A percentile compares a stretch with the other conserved stretches of the same genome.
phyloP scores from a whole-genome alignment of 2,888 invertebrate species.

The Leucophora obtusa region DNA sequence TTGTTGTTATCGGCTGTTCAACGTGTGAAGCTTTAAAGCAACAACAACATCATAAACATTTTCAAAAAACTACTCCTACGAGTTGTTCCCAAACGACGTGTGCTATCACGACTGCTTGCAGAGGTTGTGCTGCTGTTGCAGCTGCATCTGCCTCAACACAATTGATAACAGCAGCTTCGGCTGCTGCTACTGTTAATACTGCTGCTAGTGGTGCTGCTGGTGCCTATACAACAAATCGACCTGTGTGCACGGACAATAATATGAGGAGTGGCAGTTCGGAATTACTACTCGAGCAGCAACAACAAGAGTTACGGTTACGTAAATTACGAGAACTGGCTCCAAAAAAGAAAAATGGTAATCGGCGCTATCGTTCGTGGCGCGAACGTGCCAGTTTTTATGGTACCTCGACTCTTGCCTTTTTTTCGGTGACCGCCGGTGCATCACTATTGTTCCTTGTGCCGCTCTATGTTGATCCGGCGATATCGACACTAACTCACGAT shows the following conservation, averaged over 20 bases:
- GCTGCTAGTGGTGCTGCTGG: conserved; percentile 65
- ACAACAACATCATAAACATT: conserved; percentile 63
- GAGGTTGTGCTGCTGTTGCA: conserved; percentile 62
- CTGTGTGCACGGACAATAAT: conserved; percentile 80
- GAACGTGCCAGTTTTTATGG: conserved; percentile 86
- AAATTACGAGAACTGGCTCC: conserved; percentile 82
- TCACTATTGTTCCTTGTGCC: conserved; percentile 86
- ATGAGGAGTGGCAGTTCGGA: conserved; percentile 89
- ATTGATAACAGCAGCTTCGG: conserved; percentile 40
- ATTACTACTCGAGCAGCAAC: conserved; percentile 87
- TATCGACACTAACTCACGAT: conserved; percentile 91
- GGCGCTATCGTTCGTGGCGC: conserved; percentile 81
- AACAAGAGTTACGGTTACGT: conserved; percentile 84
- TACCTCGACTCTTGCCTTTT: conserved; percentile 84
- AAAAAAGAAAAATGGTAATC: conserved; percentile 80
- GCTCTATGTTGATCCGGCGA: conserved; percentile 90
- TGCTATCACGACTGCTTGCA: conserved; percentile 62
- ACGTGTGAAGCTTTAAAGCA: conserved; percentile 59
- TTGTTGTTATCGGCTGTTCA: conserved; percentile 55
- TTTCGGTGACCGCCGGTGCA: conserved; percentile 86
- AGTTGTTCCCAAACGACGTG: conserved; percentile 53
- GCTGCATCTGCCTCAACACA: conserved; percentile 34
- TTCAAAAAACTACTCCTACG: conserved; percentile 51
- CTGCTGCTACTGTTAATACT: conserved; percentile 64
- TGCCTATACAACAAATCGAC: conserved; percentile 71